Evolutionary conservation across 2,797 vertebrate genomes (phyloP), one percentile per base, ranked within the genome.

Genomic region (Catostomus latipinnis): DNA sequence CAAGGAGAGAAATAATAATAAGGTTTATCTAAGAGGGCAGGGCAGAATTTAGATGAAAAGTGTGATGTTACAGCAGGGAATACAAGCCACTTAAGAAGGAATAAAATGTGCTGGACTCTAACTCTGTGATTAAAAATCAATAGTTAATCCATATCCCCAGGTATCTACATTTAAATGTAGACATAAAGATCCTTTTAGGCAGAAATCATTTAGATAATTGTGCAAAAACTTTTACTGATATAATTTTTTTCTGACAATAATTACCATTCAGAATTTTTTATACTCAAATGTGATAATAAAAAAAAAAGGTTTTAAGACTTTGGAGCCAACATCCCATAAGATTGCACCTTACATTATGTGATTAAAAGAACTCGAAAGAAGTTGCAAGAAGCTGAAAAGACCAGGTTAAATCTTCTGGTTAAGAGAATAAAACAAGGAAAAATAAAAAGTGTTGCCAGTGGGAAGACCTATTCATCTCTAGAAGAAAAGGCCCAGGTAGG

Each of bases 401-500:
- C 22, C 79, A 76, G 82, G 81, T 89, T 89, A 89, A 90, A 91
- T 88, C 81, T 91, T 89, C 82, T 84, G 56, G 82, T 90, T 85
- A 89, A 85, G 83, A 91, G 86, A 90, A 88, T 88, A 91, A 92
- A 91, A 85, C 88, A 80, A 88, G 87, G 75, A 87, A 86, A 88
- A 82, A 90, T 90, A 83, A 83, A 90, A 91, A 82, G 84, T 88
- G 89, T 91, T 91, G 87, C 86, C 81, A 48, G 71, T 87, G 89
- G 90, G 89, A 88, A 89, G 85, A 88, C 88, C 89, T 86, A 93
- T 93, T 93, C 86, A 91, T 91, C 88, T 89, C 81, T 57, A 81
- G 67, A 60, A 88, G 84, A 62, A 81, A 34, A 74, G 54, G 83
- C 71, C 82, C 80, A 90, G 87, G 87, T 87, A 88, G 84, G 81